Conservation (phyloP, 2,797 vertebrate genomes). For the Pseudochirops cupreus region DNA sequence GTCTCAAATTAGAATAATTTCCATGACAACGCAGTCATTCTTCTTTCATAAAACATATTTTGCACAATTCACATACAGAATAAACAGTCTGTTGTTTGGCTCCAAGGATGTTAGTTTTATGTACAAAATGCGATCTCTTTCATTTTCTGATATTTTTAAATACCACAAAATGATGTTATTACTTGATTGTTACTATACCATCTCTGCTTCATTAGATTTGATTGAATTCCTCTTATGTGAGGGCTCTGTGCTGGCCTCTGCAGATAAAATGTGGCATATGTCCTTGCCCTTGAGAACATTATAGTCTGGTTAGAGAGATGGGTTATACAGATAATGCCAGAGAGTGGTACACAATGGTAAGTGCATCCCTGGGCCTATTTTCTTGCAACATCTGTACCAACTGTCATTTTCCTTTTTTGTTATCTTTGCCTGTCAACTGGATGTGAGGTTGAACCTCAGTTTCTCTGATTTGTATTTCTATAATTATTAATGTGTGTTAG, state of each 20-base stretch:
- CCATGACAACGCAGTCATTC: slow-evolving; percentile 72
- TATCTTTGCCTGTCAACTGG: neutral
- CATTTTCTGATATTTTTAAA: slow-evolving; percentile 62
- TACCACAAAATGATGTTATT: slow-evolving; percentile 38
- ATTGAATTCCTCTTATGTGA: neutral
- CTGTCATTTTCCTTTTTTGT: neutral
- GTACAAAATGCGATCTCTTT: slow-evolving; percentile 48
- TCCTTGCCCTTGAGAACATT: neutral
- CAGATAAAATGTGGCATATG: neutral
- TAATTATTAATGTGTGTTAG: neutral
- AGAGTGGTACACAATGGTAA: neutral
- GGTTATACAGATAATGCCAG: neutral
- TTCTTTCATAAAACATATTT: slow-evolving; percentile 68
- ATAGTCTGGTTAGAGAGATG: neutral
- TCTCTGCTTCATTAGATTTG: slow-evolving; percentile 24
- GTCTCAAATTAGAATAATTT: slow-evolving; percentile 78
- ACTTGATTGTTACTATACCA: neutral
- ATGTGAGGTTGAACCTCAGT: neutral
- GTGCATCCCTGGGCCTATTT: neutral
- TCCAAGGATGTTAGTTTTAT: slow-evolving; percentile 41
- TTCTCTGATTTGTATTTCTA: neutral
- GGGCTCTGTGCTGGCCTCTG: neutral
- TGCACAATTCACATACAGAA: slow-evolving; percentile 64
- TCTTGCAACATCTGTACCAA: neutral
- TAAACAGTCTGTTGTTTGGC: slow-evolving; percentile 70